A percentile compares a stretch with the other conserved stretches of the same genome.
These are phyloP conservation scores for Rhombomys opimus DNA, from an alignment of 2,113 vertebrate genomes.

Conservation along the genomic window DNA sequence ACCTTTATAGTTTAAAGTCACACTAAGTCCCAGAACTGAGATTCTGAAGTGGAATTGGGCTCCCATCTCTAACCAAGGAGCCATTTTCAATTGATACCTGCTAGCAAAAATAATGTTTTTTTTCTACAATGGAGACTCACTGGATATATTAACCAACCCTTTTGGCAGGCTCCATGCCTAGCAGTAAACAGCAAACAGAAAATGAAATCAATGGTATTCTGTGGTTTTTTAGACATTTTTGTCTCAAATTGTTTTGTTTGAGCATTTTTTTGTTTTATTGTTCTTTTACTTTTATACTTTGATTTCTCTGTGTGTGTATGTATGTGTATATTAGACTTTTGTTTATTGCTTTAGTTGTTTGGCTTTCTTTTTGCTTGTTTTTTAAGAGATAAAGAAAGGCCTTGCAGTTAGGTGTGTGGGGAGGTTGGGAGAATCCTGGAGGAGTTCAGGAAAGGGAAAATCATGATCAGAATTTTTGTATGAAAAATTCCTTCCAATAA, in stretches of 20 bases:
- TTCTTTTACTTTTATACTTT: neutral
- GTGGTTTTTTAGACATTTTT: neutral
- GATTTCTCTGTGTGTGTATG: neutral
- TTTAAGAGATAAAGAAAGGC: neutral
- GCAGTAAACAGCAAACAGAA: neutral
- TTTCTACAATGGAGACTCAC: neutral
- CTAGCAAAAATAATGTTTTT: neutral
- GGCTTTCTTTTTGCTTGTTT: neutral
- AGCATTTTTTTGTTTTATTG: neutral
- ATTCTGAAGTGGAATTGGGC: neutral
- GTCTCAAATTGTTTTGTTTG: neutral
- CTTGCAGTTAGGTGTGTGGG: neutral
- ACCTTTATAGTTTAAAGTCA: neutral
- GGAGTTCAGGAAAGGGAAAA: neutral
- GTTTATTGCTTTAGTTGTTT: neutral
- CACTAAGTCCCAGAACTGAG: neutral
- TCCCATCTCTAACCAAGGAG: neutral
- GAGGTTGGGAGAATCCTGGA: neutral
- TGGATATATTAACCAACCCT: neutral
- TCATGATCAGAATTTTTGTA: neutral
- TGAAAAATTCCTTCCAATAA: neutral
- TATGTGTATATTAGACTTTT: neutral
- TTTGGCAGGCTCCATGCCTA: neutral
- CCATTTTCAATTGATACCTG: no score
- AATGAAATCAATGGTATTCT: neutral